A percentile compares a stretch with the other conserved stretches of the same genome.
phyloP scores from a whole-genome alignment of 2,888 invertebrate genomes.

The Coecobrya sp. region DNA sequence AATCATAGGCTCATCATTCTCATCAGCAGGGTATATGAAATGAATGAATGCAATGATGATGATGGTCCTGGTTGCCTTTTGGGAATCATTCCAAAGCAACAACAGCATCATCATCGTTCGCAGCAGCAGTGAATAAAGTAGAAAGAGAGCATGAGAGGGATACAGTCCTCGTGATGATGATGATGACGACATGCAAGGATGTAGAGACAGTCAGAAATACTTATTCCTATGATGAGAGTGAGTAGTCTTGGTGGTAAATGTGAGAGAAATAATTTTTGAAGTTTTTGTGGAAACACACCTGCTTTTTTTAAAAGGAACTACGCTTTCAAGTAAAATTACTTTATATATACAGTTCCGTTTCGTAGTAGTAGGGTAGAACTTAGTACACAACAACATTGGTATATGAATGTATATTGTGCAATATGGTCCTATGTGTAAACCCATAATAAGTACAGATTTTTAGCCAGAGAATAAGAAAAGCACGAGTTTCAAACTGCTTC shows the following conservation, averaged over 20 bases:
- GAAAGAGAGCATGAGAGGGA: not conserved
- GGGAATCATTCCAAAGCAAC: slow-evolving; percentile 77
- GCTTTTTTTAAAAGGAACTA: slow-evolving; percentile 52
- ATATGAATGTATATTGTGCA: not conserved
- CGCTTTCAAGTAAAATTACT: slow-evolving; percentile 49
- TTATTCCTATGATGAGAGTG: not conserved
- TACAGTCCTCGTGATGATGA: not conserved
- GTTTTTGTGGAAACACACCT: slow-evolving; percentile 70
- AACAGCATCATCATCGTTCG: slow-evolving; percentile 29
- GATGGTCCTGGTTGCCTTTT: slow-evolving; percentile 65
- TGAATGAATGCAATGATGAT: slow-evolving; percentile 68
- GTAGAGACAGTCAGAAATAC: not conserved
- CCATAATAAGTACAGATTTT: slow-evolving; percentile 12
- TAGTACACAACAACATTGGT: not conserved
- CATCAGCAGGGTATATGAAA: slow-evolving; percentile 66
- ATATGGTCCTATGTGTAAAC: not conserved
- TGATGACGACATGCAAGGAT: slow-evolving; percentile 41
- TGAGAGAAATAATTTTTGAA: slow-evolving; percentile 40
- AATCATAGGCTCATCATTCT: slow-evolving; percentile 76
- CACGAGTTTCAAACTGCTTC: slow-evolving; percentile 76
- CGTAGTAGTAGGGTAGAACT: not conserved
- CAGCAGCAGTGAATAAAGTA: not conserved
- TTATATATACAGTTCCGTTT: slow-evolving; percentile 25
- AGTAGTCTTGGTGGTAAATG: slow-evolving; percentile 9
- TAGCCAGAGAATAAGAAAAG: slow-evolving; percentile 61